Evolutionary conservation across 2,888 invertebrate genomes (phyloP), one percentile per base, ranked within the genome.

Genomic region (Monochamus alternatus): DNA sequence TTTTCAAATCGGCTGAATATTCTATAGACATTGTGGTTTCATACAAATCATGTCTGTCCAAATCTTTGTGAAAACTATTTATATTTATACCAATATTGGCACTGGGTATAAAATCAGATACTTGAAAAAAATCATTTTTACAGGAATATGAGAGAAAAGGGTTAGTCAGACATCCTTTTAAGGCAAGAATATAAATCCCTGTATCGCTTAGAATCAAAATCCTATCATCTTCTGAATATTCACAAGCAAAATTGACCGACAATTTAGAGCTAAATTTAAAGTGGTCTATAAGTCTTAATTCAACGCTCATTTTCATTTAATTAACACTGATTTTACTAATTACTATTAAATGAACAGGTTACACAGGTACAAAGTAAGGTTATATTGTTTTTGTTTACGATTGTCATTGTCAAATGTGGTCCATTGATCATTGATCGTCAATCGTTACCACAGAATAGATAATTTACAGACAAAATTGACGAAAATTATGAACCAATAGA

Each of bases 141-240:
- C 84, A 85, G 8, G 83, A 82, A 68, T 86, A 84, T 22, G 77
- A 64, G 5, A 81, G 78, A 59, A 81, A 83, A 64, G 80, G 73
- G 76, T 82, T 85, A 0, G 83, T 82, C 73, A 86, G 80, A 52
- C 81, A 75, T 30, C 84, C 84, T 74, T 82, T 82, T 67, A 87
- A 76, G n/a, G 84, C 79, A 38, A 87, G 78, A 64, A 88, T 80
- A 72, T 84, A 86, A 12, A 87, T 75, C n/a, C 86, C 86, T 30
- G 71, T 77, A 31, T 87, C 86, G 5, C 85, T 84, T 47, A 86
- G 44, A 52, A 88, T 78, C 58, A 84, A 85, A 65, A 88, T 82
- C 66, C 84, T 81, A 55, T 86, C 84, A 78, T 87, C 87, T 73
- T 85, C 82, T 3, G 88, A 87, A 76, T 83, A 82, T 44, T 82